phyloP scores from a whole-genome alignment of 2,797 vertebrate genomes.

The Rhinogobio ventralis region DNA sequence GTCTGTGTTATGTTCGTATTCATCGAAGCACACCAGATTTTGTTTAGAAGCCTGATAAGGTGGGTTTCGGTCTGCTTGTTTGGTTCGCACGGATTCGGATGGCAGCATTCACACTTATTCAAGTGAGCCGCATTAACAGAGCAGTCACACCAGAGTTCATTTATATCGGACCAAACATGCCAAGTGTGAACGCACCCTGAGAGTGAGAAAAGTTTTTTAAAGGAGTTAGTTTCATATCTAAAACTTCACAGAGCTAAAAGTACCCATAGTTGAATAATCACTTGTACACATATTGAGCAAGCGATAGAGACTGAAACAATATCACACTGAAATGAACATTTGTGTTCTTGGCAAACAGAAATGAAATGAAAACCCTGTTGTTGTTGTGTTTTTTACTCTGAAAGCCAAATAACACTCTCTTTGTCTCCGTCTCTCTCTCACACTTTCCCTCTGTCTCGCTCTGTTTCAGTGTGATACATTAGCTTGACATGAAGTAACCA shows the following conservation, averaged over 20 bases:
- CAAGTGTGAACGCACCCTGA: not conserved
- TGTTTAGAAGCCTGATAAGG: not conserved
- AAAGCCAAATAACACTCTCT: constrained; percentile 28
- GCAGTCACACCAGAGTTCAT: not conserved
- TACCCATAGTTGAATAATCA: constrained; percentile 17
- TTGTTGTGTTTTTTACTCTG: not conserved
- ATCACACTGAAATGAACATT: constrained; percentile 33
- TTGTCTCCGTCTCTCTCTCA: not conserved
- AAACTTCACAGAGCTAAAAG: not conserved
- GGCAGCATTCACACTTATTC: not conserved
- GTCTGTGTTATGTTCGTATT: not conserved
- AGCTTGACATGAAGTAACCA: not conserved
- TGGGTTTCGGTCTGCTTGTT: not conserved
- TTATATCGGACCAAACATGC: not conserved
- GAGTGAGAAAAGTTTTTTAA: not conserved
- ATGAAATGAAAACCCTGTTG: not conserved
- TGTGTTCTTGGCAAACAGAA: constrained; percentile 40
- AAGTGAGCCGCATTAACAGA: not conserved
- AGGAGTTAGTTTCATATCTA: not conserved
- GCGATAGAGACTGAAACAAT: constrained; percentile 22
- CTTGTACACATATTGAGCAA: not conserved
- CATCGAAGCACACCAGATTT: not conserved
- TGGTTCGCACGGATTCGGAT: not conserved
- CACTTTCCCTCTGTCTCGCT: not conserved
- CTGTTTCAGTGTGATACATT: constrained; percentile 4